Conservation (phyloP, 1,140 invertebrate genomes). For the Diabrotica virgifera region DNA sequence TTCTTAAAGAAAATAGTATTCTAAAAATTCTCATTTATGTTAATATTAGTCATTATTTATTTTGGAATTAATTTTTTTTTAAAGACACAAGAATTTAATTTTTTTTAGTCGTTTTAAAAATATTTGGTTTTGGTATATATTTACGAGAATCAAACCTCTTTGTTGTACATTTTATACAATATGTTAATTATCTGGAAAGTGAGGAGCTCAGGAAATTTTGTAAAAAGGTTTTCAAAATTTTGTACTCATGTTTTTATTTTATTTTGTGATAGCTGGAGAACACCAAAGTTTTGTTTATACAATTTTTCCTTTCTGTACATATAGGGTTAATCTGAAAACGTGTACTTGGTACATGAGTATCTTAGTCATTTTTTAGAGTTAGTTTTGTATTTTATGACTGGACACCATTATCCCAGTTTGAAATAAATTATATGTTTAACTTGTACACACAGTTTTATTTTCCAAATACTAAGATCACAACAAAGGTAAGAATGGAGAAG, state of each 20-base stretch:
- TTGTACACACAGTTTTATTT: not conserved
- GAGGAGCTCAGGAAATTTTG: constrained; percentile 30
- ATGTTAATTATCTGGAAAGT: no score
- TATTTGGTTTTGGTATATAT: no score
- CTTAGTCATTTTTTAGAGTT: constrained; percentile 12
- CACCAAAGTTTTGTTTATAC: constrained; percentile 41
- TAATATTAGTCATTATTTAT: no score
- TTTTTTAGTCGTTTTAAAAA: no score
- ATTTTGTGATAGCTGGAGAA: constrained; percentile 49
- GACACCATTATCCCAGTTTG: not conserved
- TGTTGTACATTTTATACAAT: no score
- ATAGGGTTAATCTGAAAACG: constrained; percentile 12
- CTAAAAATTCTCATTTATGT: no score
- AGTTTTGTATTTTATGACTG: constrained; percentile 9
- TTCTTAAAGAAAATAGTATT: no score
- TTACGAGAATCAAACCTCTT: no score
- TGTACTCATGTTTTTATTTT: constrained; percentile 27
- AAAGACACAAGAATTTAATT: no score
- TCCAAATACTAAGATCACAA: no score
- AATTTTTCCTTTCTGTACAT: constrained; percentile 12
- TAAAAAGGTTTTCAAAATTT: constrained; percentile 20
- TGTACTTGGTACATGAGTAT: constrained; percentile 7
- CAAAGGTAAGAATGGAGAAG: no score
- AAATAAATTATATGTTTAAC: constrained; percentile 1
- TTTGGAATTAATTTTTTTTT: no score